Percentiles rank a stretch among this genome's conserved stretches.
Evolutionary conservation across 2,888 invertebrate genomes (phyloP).

Genomic region (Ischnura elegans): DNA sequence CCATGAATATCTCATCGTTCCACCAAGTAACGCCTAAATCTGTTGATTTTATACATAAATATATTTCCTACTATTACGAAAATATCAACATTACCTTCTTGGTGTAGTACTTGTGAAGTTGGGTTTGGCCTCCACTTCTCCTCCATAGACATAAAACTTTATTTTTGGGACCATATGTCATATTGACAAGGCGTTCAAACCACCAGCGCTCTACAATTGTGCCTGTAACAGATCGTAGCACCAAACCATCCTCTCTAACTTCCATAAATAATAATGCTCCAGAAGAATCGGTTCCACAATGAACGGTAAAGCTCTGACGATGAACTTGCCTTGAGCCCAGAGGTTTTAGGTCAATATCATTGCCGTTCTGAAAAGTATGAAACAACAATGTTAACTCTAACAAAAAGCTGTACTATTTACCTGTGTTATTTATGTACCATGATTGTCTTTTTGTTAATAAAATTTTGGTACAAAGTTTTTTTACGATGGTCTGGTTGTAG

Average conservation of each 20-base stretch:
- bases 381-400: not conserved
- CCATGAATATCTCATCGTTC: no score
- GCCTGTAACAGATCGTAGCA: conserved; percentile 89
- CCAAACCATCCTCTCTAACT: conserved; percentile 97
- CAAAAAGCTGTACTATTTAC: no score
- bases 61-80: not conserved
- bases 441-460: no score
- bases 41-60: no score
- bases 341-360: conserved; percentile 98
- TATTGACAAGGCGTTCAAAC: conserved; percentile 99
- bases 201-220: conserved; percentile 98
- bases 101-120: conserved; percentile 98
- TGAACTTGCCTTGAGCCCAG: conserved; percentile 96
- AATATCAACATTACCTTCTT: conserved; percentile 87
- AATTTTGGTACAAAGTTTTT: no score
- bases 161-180: conserved; percentile 99
- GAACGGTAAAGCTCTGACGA: conserved; percentile 98
- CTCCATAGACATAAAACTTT: conserved; percentile 98
- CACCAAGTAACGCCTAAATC: no score
- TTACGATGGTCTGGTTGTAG: no score
- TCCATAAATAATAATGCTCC: conserved; percentile 94
- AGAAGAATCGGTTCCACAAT: conserved; percentile 94
- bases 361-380: conserved; percentile 88
- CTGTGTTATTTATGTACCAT: no score
- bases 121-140: conserved; percentile 95